Base-by-base conservation (phyloP, 2,888 invertebrate genomes). In the Germaria angustata region DNA sequence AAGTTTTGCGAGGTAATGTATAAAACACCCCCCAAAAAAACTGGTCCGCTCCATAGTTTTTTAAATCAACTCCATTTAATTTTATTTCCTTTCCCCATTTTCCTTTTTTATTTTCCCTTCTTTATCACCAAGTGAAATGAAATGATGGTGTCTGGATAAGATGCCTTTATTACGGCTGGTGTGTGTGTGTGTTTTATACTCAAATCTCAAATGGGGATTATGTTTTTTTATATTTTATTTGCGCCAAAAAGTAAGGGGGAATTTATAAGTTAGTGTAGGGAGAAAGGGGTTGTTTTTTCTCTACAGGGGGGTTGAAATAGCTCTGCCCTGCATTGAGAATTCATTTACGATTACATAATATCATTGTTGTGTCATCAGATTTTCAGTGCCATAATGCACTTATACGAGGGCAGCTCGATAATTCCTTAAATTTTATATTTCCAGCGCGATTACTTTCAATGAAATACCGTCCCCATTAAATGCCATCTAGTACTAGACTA, bases 141-240 rank as follows among this genome's bases (percentile, higher is more conserved):
- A 77, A 63, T 55, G 68, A 81, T 73, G 68, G 72, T 78, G 81
- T 73, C 57, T 63, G 72, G 72, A 69, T 78, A 69, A 65, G 73
- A 75, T 65, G 69, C 44, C 36, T 81, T 73, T 81, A 32, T 44
- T 32, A 22, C 13, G 15, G 22, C 13, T 5, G 7, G 32, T 11
- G n/a, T 20, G 11, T 9, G 44, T 20, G 13, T 28, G 15, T 39
- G 20, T 76, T 66, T 46, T 46, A 32, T 39, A 28, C 20, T 32
- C 22, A 46, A 66, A 55, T 63, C 46, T 51, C n/a, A 59, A 57
- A 69, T 20, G 57, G 49, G 66, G 81, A 72, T 77, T 76, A 77
- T 61, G 66, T 55, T 81, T n/a, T 76, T 81, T 75, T n/a, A 17
- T 53, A 59, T 39, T n/a, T n/a, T 51, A 22, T 63, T 36, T 36